phyloP scores from a whole-genome alignment of 2,113 vertebrate species.

The Hiodon tergisus region DNA sequence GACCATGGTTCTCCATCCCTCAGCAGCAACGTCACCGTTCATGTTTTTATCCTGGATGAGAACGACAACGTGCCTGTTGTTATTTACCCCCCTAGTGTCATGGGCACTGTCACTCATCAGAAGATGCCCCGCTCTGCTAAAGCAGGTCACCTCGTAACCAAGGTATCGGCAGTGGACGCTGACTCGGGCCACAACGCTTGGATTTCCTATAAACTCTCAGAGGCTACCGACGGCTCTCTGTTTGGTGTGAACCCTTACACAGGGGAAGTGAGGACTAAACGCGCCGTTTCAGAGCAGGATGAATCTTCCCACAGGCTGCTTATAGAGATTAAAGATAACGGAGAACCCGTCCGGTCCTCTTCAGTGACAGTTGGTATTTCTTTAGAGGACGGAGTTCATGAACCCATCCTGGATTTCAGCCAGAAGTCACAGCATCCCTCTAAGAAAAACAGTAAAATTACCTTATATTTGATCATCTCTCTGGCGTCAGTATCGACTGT shows the following conservation, averaged over 20 bases:
- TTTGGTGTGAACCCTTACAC: constrained; percentile 66
- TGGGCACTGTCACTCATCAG: constrained; percentile 53
- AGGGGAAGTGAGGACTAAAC: constrained; percentile 69
- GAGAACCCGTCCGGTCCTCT: constrained; percentile 67
- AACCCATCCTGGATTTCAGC: constrained; percentile 38
- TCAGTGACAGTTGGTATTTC: constrained; percentile 57
- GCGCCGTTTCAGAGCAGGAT: constrained; percentile 57
- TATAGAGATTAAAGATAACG: constrained; percentile 70
- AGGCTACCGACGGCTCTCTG: constrained; percentile 66
- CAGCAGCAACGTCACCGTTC: constrained; percentile 59
- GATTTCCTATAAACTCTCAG: constrained; percentile 68
- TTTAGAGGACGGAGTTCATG: constrained; percentile 41
- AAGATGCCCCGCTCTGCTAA: constrained; percentile 62
- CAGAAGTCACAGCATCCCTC: constrained; percentile 27
- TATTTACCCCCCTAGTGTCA: constrained; percentile 62
- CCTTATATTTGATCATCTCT: constrained; percentile 73
- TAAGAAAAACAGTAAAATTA: constrained; percentile 52
- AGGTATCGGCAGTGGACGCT: constrained; percentile 71
- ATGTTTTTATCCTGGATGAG: constrained; percentile 62
- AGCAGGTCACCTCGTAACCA: constrained; percentile 66
- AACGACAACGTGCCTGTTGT: constrained; percentile 69
- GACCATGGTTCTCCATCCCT: constrained; percentile 63
- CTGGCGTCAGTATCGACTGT: constrained; percentile 45
- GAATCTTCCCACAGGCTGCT: constrained; percentile 62
- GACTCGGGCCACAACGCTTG: constrained; percentile 80